phyloP scores from a whole-genome alignment of 2,113 vertebrate species.

The Fukomys damarensis region DNA sequence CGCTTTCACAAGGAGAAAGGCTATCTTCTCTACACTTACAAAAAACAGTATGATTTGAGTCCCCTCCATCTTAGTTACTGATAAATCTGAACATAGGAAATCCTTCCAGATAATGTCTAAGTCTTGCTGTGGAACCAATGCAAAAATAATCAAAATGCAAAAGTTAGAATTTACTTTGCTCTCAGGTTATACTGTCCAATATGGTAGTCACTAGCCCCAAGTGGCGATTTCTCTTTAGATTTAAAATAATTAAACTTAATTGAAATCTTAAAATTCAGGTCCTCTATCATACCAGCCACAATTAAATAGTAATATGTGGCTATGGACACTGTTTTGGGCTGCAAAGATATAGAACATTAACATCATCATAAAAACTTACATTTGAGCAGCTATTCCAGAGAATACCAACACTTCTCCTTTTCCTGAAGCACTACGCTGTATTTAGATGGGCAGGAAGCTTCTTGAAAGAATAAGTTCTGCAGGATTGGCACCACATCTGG shows the following conservation, averaged over 20 bases:
- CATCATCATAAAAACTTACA: background rate
- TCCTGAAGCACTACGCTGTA: background rate
- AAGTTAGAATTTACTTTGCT: constrained; percentile 34
- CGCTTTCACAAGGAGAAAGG: background rate
- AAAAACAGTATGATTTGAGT: background rate
- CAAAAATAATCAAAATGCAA: constrained; percentile 40
- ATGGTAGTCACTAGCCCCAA: background rate
- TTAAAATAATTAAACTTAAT: constrained; percentile 50
- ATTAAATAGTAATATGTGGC: background rate
- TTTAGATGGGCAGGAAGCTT: background rate
- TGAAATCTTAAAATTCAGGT: constrained; percentile 3
- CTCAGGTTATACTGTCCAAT: background rate
- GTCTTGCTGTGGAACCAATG: background rate
- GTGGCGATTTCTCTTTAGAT: constrained; percentile 21
- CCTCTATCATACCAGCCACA: background rate
- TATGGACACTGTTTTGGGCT: background rate
- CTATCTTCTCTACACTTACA: background rate
- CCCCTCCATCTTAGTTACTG: background rate
- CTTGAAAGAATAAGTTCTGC: background rate
- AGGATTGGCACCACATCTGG: background rate
- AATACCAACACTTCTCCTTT: background rate
- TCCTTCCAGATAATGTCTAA: constrained; percentile 12
- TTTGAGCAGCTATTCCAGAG: background rate
- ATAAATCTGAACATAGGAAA: constrained; percentile 38
- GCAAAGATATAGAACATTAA: background rate